phyloP scores from a whole-genome alignment of 1,140 invertebrate species.

The Caenorhabditis inopinata region DNA sequence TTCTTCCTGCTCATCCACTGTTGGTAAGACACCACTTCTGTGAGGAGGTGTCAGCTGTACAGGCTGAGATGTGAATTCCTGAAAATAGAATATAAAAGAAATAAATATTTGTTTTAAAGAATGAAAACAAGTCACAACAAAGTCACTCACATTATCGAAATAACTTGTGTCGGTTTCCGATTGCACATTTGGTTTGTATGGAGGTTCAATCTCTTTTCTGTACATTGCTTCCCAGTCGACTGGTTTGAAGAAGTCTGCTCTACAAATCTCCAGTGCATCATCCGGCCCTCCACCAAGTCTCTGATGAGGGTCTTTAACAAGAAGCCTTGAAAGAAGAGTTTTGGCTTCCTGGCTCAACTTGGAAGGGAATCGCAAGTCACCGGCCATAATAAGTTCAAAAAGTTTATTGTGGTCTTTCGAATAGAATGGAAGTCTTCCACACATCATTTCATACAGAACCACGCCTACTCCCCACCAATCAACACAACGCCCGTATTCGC shows the following conservation, averaged over 20 bases:
- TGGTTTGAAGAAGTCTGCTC: conserved; percentile 83
- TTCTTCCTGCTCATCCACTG: too few species aligned
- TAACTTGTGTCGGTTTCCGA: conserved; percentile 90
- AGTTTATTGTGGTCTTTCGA: conserved; percentile 94
- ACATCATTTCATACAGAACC: conserved; percentile 96
- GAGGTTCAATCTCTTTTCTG: conserved; percentile 69
- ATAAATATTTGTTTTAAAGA: too few species aligned
- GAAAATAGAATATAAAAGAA: too few species aligned
- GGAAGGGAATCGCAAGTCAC: conserved; percentile 84
- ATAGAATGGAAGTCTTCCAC: conserved; percentile 93
- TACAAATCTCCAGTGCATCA: conserved; percentile 87
- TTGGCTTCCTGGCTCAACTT: conserved; percentile 83
- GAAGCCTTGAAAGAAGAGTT: conserved; percentile 79
- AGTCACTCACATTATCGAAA: conserved; percentile 77
- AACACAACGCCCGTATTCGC: conserved; percentile 90
- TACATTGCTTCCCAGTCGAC: conserved; percentile 87
- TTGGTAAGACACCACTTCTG: too few species aligned
- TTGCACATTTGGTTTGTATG: conserved; percentile 92
- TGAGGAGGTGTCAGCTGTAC: too few species aligned
- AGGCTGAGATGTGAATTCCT: too few species aligned
- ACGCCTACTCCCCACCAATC: conserved; percentile 97
- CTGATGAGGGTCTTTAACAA: conserved; percentile 85
- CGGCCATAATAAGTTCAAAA: conserved; percentile 85
- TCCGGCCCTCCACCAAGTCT: conserved; percentile 85
- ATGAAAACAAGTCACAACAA: too few species aligned